Conservation (phyloP, 2,797 vertebrate species). For the Pitangus sulphuratus region DNA sequence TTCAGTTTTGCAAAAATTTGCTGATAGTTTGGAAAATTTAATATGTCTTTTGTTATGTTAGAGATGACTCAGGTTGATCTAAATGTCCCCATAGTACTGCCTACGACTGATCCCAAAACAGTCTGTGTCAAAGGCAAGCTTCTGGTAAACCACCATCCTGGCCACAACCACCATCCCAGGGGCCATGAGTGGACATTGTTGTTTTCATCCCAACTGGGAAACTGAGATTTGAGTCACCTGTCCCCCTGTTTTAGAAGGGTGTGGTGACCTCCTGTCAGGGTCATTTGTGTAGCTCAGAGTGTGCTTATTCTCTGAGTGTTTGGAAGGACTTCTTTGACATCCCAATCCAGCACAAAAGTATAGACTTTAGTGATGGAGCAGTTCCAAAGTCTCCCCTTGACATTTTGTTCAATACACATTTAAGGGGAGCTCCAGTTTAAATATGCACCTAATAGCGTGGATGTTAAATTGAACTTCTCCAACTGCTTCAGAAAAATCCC, state of each 20-base stretch:
- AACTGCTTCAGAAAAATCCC: background rate
- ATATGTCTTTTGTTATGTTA: background rate
- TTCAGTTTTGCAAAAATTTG: background rate
- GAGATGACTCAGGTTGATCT: background rate
- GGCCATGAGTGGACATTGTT: background rate
- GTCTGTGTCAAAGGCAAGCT: background rate
- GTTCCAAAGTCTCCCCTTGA: background rate
- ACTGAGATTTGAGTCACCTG: background rate
- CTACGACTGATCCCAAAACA: background rate
- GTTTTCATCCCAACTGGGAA: background rate
- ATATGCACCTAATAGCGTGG: fast-evolving
- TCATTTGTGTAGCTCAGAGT: background rate
- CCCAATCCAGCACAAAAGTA: background rate
- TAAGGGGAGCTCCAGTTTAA: background rate
- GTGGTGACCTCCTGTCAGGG: background rate
- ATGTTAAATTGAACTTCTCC: background rate
- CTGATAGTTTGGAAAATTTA: background rate
- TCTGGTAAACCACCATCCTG: background rate
- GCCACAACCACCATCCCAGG: background rate
- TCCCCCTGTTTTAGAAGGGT: background rate
- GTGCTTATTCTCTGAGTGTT: background rate
- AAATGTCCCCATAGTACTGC: background rate
- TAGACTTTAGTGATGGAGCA: background rate
- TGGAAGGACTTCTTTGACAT: background rate
- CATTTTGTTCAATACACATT: background rate